Conservation (phyloP, 2,797 vertebrate species). For the Macropus fuliginosus region DNA sequence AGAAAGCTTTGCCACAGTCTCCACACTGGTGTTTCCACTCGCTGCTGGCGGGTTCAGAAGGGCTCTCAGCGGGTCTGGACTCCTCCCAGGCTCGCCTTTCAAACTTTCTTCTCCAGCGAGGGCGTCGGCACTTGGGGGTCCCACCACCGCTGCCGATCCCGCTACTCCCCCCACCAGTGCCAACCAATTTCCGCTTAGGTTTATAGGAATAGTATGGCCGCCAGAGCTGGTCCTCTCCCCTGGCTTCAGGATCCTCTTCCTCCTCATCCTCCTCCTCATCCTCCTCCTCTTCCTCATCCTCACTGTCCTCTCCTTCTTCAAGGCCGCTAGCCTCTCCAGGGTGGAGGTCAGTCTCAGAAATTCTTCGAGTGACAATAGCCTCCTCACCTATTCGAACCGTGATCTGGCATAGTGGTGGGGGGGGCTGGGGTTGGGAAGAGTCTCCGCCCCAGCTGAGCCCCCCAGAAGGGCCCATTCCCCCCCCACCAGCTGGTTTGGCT, state of each 20-base stretch:
- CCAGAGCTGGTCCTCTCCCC: slow-evolving; percentile 92
- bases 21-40: slow-evolving; percentile 87
- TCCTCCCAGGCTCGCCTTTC: slow-evolving; percentile 74
- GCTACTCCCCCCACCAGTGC: neutral
- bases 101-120: slow-evolving; percentile 76
- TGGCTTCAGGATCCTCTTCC: slow-evolving; percentile 89
- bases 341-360: slow-evolving; percentile 93
- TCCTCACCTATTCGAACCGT: slow-evolving; percentile 95
- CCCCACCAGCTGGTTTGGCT: slow-evolving; percentile 87
- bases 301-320: slow-evolving; percentile 84
- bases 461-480: slow-evolving; percentile 82
- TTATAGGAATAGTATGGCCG: slow-evolving; percentile 95
- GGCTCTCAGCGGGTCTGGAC: slow-evolving; percentile 1
- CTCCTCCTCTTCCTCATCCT: slow-evolving; percentile 11
- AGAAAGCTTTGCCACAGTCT: slow-evolving; percentile 91
- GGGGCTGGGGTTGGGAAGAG: slow-evolving; percentile 67
- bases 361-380: slow-evolving; percentile 94
- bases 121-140: slow-evolving; percentile 78
- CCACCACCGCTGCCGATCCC: slow-evolving; percentile 72
- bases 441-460: slow-evolving; percentile 82
- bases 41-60: neutral
- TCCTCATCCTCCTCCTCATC: slow-evolving; percentile 74
- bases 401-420: slow-evolving; percentile 92
- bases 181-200: slow-evolving; percentile 89
- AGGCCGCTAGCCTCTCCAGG: slow-evolving; percentile 87